phyloP scores from a whole-genome alignment of 2,797 vertebrate species.

The Stomatorhinus walkeri region DNA sequence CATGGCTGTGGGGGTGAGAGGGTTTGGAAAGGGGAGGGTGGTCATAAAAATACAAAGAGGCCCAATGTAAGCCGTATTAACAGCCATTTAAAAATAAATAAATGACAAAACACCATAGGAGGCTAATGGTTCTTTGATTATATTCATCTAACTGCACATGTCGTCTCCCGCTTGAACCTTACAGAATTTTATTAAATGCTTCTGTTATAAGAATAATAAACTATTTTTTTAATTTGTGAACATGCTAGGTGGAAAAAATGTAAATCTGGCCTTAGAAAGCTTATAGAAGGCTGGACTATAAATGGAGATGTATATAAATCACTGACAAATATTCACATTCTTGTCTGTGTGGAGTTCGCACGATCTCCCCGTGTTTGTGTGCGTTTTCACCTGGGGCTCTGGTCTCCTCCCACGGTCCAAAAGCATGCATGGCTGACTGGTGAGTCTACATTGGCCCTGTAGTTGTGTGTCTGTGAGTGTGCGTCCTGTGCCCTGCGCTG shows the following conservation, averaged over 20 bases:
- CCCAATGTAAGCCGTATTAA: neutral
- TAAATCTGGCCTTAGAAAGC: neutral
- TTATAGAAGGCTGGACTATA: neutral
- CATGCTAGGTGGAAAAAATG: neutral
- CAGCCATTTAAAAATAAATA: neutral
- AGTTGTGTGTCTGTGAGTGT: neutral
- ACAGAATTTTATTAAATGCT: neutral
- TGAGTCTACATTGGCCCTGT: neutral
- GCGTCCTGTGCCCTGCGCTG: neutral
- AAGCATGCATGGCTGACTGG: neutral
- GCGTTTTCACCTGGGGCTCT: neutral
- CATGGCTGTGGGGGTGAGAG: constrained; percentile 51
- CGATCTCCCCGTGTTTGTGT: neutral
- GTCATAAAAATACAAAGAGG: neutral
- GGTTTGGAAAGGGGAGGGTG: neutral
- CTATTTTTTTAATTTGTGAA: neutral
- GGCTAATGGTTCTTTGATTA: neutral
- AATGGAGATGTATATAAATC: neutral
- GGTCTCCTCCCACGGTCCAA: neutral
- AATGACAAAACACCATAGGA: neutral
- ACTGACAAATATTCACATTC: neutral
- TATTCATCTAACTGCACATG: neutral
- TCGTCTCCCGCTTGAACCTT: neutral
- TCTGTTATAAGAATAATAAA: neutral
- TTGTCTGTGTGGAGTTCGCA: neutral